Evolutionary conservation across 2,113 vertebrate species (phyloP), one percentile per base, ranked within the genome.

Genomic region (Xiphias gladius): DNA sequence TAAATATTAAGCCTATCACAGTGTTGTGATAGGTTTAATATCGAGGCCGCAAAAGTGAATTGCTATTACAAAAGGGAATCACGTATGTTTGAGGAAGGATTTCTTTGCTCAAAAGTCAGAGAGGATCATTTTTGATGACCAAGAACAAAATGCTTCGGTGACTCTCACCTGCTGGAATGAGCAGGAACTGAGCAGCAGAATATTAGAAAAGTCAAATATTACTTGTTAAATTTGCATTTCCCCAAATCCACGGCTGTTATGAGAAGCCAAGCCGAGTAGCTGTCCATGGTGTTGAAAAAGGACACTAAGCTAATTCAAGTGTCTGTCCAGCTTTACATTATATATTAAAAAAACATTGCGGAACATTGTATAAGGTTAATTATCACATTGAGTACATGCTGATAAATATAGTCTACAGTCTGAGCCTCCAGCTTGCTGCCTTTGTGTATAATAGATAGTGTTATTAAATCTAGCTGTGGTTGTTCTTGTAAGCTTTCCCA

Each of bases 311-410:
- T 32, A 58, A 26, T 26, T 63, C 32, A 52, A 26, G n/a, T n/a
- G 9, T 54, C 22, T 76, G 54, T 30, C 10, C 66, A 24, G 11
- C 22, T 62, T 19, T 19, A 46, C 2, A 46, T 30, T 16, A 8
- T 28, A 19, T 22, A 63, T 28, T 35, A 35, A 57, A 32, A 32
- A 50, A 20, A 19, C 19, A 35, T 20, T 10, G 30, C 11, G 50
- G 63, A 82, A 55, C 64, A 63, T 22, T 28, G 52, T 52, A 39
- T 83, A 35, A 57, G 64, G n/a, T 54, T 82, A 48, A 75, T 80
- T 30, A 58, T 70, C 73, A 79, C 59, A 70, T 77, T 48, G 64
- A 70, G 19, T 37, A 6, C 22, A 58, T 50, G 20, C 13, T 77
- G 63, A 55, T n/a, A 77, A 76, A 48, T 22, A 30, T 14, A 83